Evolutionary conservation across 2,797 vertebrate species (phyloP).

Genomic region (Eutrigla gurnardus): DNA sequence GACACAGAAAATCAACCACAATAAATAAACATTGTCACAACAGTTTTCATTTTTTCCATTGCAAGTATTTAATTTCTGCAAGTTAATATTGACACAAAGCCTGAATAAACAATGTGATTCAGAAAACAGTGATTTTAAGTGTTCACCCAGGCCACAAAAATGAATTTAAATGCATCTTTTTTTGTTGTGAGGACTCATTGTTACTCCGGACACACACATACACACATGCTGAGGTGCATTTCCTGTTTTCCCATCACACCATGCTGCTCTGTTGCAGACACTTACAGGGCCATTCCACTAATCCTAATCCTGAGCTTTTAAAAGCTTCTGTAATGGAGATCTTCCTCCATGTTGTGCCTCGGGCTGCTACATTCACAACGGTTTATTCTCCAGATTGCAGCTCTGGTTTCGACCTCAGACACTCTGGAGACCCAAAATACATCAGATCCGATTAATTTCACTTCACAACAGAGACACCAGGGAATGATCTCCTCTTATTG

Average conservation of each 20-base stretch:
- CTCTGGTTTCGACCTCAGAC: slow-evolving; percentile 51
- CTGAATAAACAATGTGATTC: background rate
- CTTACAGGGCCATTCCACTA: slow-evolving; percentile 63
- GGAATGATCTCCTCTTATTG: background rate
- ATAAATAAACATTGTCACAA: background rate
- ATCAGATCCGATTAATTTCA: background rate
- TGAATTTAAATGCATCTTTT: too few species aligned
- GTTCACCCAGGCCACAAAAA: too few species aligned
- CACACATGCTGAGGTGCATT: slow-evolving; percentile 23
- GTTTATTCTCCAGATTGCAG: slow-evolving; percentile 12
- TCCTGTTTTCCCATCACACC: slow-evolving; percentile 40
- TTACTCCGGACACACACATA: background rate
- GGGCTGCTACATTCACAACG: slow-evolving; percentile 2
- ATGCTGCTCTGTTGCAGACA: slow-evolving; percentile 25
- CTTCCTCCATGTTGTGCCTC: slow-evolving; percentile 25
- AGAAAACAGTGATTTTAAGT: background rate
- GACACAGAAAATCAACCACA: background rate
- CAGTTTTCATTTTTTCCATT: background rate
- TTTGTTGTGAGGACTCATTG: background rate
- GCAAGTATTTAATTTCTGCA: background rate
- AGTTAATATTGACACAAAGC: background rate
- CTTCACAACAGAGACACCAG: background rate
- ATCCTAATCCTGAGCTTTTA: slow-evolving; percentile 72
- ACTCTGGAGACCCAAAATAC: background rate
- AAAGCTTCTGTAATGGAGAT: slow-evolving; percentile 72